Evolutionary conservation across 1,140 invertebrate genomes (phyloP).

Genomic region (Laodelphax striatellus): DNA sequence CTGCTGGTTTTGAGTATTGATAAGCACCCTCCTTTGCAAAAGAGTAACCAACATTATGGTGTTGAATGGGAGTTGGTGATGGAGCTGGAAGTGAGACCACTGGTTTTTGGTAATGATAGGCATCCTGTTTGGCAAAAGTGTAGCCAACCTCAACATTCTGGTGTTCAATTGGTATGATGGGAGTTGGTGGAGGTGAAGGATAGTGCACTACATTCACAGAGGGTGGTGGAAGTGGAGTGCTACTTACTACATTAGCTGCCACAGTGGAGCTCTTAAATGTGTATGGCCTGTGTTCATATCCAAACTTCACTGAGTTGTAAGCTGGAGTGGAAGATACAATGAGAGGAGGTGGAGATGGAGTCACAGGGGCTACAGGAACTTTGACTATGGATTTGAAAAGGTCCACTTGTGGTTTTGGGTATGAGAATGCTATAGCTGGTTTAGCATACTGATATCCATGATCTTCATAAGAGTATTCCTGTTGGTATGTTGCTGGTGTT

Average conservation of each 20-base stretch:
- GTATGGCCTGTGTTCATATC: background rate
- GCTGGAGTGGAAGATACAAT: constrained; percentile 2
- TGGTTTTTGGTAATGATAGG: background rate
- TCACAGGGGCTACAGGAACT: background rate
- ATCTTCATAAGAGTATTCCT: constrained; percentile 4
- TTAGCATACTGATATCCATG: background rate
- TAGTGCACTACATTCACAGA: background rate
- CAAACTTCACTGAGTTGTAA: background rate
- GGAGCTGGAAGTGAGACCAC: background rate
- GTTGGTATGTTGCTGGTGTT: background rate
- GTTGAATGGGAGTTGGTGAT: background rate
- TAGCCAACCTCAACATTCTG: background rate
- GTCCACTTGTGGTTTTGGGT: background rate
- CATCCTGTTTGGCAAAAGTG: background rate
- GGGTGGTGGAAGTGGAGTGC: background rate
- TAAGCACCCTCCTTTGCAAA: background rate
- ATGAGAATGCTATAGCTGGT: background rate
- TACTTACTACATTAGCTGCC: background rate
- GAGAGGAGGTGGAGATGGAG: background rate
- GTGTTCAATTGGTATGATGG: background rate
- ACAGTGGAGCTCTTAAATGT: background rate
- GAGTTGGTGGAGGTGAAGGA: background rate
- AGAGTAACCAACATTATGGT: background rate
- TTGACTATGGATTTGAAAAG: background rate
- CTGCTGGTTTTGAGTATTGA: background rate